These are phyloP conservation scores for Eupithecia inturbata DNA, from an alignment of 2,888 invertebrate genomes.

Conservation along the genomic window DNA sequence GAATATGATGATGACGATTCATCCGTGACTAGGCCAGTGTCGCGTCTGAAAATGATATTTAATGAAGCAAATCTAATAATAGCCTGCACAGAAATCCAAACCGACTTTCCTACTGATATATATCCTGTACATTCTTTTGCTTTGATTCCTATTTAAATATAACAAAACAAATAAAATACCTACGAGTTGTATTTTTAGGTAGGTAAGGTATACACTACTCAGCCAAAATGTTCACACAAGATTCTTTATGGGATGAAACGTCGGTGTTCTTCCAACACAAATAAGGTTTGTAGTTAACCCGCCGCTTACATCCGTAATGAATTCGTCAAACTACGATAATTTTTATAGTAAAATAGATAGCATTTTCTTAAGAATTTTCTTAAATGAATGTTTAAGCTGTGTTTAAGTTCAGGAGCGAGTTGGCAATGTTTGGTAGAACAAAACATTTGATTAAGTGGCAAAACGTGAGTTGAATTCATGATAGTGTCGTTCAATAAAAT, in stretches of 20 bases:
- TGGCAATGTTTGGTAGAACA: slow-evolving; percentile 33
- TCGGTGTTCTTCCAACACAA: too few relatives aligned
- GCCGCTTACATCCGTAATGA: too few relatives aligned
- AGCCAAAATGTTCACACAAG: not conserved
- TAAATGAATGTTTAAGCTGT: not conserved
- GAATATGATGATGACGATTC: slow-evolving; percentile 93
- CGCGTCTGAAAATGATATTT: slow-evolving; percentile 86
- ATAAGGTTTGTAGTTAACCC: too few relatives aligned
- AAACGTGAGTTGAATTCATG: slow-evolving; percentile 76
- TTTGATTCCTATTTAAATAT: slow-evolving; percentile 73
- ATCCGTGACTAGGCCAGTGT: slow-evolving; percentile 92
- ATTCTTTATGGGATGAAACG: too few relatives aligned
- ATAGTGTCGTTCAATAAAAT: slow-evolving; percentile 73
- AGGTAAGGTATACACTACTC: not conserved
- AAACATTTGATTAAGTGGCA: slow-evolving; percentile 63
- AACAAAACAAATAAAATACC: not conserved
- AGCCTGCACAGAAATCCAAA: slow-evolving; percentile 87
- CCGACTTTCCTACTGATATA: slow-evolving; percentile 93
- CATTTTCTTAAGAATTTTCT: too few relatives aligned
- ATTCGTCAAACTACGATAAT: too few relatives aligned
- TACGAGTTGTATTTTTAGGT: not conserved
- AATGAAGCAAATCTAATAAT: slow-evolving; percentile 88
- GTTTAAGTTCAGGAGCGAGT: not conserved
- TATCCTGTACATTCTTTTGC: slow-evolving; percentile 96
- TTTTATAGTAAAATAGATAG: too few relatives aligned